phyloP scores from a whole-genome alignment of 2,888 invertebrate species.

The Elgonia sp. region DNA sequence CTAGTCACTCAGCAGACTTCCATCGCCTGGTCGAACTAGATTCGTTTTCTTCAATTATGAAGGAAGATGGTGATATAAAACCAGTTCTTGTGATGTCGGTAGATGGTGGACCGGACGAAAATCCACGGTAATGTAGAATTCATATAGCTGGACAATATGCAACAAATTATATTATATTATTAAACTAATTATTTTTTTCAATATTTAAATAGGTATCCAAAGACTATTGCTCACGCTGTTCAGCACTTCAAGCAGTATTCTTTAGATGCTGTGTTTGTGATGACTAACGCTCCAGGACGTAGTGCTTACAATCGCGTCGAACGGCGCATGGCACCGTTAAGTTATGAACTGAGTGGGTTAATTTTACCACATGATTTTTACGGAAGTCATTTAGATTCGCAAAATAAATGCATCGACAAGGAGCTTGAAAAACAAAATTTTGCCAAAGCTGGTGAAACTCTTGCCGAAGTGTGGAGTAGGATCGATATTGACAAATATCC shows the following conservation, averaged over 20 bases:
- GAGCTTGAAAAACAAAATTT: constrained; percentile 84
- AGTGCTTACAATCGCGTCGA: constrained; percentile 75
- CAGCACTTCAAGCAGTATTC: too few species aligned
- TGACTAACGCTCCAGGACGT: too few species aligned
- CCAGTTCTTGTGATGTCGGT: constrained; percentile 79
- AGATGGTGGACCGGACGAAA: constrained; percentile 17
- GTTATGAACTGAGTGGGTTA: constrained; percentile 80
- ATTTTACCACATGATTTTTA: constrained; percentile 81
- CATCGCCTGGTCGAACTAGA: constrained; percentile 52
- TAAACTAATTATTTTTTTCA: too few species aligned
- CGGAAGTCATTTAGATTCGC: constrained; percentile 81
- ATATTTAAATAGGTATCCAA: too few species aligned
- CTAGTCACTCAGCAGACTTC: constrained; percentile 76
- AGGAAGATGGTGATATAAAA: constrained; percentile 74
- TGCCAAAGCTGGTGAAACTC: constrained; percentile 80
- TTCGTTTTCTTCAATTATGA: constrained; percentile 60
- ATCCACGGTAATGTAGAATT: neutral
- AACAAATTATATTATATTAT: too few species aligned
- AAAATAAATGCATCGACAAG: constrained; percentile 80
- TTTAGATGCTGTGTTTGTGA: too few species aligned
- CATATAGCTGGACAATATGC: too few species aligned
- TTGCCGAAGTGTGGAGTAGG: constrained; percentile 83
- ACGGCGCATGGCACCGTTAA: constrained; percentile 82
- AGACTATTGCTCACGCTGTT: too few species aligned
- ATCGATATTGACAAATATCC: constrained; percentile 80